These are phyloP conservation scores for Catharus fuscescens DNA, from an alignment of 2,113 vertebrate genomes.

Conservation along the genomic window DNA sequence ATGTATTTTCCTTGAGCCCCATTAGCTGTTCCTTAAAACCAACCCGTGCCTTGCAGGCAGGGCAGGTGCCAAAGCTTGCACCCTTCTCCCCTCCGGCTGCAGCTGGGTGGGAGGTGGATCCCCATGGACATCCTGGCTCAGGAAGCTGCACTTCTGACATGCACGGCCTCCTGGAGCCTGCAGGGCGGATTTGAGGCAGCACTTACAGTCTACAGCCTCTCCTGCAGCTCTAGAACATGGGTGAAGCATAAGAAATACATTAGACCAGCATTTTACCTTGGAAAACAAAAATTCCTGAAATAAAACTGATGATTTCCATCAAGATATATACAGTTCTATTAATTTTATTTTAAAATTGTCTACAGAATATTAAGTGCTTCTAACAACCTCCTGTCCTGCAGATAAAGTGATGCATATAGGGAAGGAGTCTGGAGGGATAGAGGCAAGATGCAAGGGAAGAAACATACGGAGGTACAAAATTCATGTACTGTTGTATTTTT, in stretches of 20 bases:
- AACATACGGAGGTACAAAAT: fast-evolving
- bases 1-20: not conserved
- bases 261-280: not conserved
- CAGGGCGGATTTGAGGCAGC: not conserved
- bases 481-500: not conserved
- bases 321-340: not conserved
- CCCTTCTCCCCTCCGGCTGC: not conserved
- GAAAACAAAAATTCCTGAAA: not conserved
- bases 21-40: not conserved
- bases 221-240: not conserved
- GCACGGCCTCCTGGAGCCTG: too few relatives aligned
- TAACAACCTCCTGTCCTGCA: not conserved
- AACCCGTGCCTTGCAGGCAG: not conserved
- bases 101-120: too few relatives aligned
- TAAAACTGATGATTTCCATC: not conserved
- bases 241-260: not conserved
- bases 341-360: not conserved
- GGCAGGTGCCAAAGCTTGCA: too few relatives aligned
- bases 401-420: not conserved
- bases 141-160: too few relatives aligned
- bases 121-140: fast-evolving
- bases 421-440: not conserved
- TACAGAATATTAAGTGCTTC: not conserved
- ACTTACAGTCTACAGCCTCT: not conserved
- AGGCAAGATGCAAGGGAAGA: not conserved